phyloP scores from a whole-genome alignment of 1,140 invertebrate genomes.

The Arctopsyche grandis region DNA sequence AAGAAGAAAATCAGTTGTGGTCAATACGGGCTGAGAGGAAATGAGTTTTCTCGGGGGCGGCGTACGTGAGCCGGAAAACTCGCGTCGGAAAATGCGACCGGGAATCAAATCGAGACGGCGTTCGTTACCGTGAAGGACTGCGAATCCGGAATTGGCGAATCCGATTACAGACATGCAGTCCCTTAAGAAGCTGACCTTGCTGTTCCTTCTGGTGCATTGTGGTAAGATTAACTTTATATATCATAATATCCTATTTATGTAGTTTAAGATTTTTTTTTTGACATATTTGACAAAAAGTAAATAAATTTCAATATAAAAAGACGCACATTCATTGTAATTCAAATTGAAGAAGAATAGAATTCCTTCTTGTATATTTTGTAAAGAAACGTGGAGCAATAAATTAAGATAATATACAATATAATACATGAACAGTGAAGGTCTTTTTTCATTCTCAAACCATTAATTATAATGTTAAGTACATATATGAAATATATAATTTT shows the following conservation, averaged over 20 bases:
- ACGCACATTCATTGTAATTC: too few relatives aligned
- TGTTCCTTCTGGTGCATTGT: slow-evolving; percentile 17
- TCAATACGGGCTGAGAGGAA: slow-evolving; percentile 50
- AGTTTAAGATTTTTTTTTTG: too few relatives aligned
- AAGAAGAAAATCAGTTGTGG: slow-evolving; percentile 48
- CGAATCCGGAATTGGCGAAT: neutral
- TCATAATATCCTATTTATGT: neutral
- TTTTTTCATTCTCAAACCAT: too few relatives aligned
- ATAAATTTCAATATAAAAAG: too few relatives aligned
- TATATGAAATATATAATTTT: too few relatives aligned
- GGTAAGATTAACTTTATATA: neutral
- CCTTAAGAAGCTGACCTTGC: neutral
- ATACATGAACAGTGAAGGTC: too few relatives aligned
- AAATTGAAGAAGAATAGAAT: too few relatives aligned
- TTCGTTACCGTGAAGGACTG: slow-evolving; percentile 44
- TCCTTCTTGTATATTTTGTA: too few relatives aligned
- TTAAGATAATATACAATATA: too few relatives aligned
- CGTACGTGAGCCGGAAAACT: slow-evolving; percentile 43
- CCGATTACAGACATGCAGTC: neutral
- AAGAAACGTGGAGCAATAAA: too few relatives aligned
- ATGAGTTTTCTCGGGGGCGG: slow-evolving; percentile 45
- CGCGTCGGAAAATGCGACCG: slow-evolving; percentile 41
- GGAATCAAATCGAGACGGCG: slow-evolving; percentile 39
- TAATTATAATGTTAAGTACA: too few relatives aligned
- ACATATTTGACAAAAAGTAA: too few relatives aligned